Percentiles rank a stretch among this genome's conserved stretches.
phyloP scores from a whole-genome alignment of 2,888 invertebrate genomes.

The Nymphalis urticae region DNA sequence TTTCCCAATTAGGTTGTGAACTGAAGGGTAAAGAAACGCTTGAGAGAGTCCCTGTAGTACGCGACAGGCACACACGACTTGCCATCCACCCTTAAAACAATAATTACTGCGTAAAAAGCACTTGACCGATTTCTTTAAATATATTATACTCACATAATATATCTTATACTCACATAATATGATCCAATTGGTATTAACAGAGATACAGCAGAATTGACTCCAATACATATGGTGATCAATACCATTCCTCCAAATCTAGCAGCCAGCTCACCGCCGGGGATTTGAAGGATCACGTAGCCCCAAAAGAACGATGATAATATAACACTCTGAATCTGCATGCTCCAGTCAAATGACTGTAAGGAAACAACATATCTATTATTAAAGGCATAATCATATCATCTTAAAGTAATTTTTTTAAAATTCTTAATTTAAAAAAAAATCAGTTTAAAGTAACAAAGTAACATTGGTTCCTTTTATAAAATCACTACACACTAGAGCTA shows the following conservation, averaged over 20 bases:
- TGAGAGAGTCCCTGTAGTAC: slow-evolving; percentile 88
- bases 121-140: neutral
- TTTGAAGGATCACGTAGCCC: slow-evolving; percentile 86
- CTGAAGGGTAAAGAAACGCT: slow-evolving; percentile 85
- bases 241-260: slow-evolving; percentile 86
- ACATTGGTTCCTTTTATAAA: too few relatives aligned
- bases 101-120: neutral
- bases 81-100: slow-evolving; percentile 79
- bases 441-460: neutral
- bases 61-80: slow-evolving; percentile 84
- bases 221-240: slow-evolving; percentile 68
- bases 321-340: slow-evolving; percentile 68
- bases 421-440: neutral
- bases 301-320: slow-evolving; percentile 82
- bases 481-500: too few relatives aligned
- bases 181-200: slow-evolving; percentile 58
- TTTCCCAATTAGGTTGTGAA: slow-evolving; percentile 86
- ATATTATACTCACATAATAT: slow-evolving; percentile 55
- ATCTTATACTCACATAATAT: slow-evolving; percentile 57
- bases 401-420: neutral
- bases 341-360: slow-evolving; percentile 79
- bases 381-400: neutral
- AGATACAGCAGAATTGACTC: slow-evolving; percentile 65
- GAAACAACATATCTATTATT: neutral
- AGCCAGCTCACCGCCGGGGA: slow-evolving; percentile 86